These are phyloP conservation scores for Ernsta delagoae DNA, from an alignment of 2,888 invertebrate genomes.

Conservation along the genomic window DNA sequence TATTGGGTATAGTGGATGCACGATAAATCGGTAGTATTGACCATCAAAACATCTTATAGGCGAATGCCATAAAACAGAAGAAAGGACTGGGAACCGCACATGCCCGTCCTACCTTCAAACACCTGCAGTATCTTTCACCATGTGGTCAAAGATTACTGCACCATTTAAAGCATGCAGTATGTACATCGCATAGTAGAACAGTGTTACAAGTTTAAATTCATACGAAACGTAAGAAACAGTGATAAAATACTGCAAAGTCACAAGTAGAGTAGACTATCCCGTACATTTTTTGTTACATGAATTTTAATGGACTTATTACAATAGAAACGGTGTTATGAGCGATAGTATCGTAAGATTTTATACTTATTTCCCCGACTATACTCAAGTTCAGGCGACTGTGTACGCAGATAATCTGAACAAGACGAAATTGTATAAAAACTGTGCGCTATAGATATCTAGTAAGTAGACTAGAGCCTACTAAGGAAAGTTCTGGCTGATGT, in stretches of 20 bases:
- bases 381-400: slow-evolving; percentile 52
- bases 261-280: not conserved
- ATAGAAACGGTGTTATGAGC: not conserved
- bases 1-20: slow-evolving; percentile 50
- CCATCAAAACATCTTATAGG: too few relatives aligned
- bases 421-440: slow-evolving; percentile 35
- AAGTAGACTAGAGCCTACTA: slow-evolving; percentile 25
- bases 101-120: too few relatives aligned
- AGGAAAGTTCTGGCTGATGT: slow-evolving; percentile 40
- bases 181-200: too few relatives aligned
- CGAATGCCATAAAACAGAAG: too few relatives aligned
- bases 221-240: too few relatives aligned
- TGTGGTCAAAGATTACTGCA: too few relatives aligned
- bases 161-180: too few relatives aligned
- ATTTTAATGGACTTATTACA: not conserved
- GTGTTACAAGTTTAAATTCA: too few relatives aligned
- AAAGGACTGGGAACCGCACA: too few relatives aligned
- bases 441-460: slow-evolving; percentile 30
- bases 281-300: not conserved
- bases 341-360: not conserved
- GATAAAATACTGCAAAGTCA: too few relatives aligned
- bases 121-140: too few relatives aligned
- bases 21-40: not conserved
- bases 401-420: slow-evolving; percentile 37
- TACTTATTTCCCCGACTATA: slow-evolving; percentile 32